phyloP scores from a whole-genome alignment of 2,113 vertebrate species.

The Proterorhinus semilunaris region DNA sequence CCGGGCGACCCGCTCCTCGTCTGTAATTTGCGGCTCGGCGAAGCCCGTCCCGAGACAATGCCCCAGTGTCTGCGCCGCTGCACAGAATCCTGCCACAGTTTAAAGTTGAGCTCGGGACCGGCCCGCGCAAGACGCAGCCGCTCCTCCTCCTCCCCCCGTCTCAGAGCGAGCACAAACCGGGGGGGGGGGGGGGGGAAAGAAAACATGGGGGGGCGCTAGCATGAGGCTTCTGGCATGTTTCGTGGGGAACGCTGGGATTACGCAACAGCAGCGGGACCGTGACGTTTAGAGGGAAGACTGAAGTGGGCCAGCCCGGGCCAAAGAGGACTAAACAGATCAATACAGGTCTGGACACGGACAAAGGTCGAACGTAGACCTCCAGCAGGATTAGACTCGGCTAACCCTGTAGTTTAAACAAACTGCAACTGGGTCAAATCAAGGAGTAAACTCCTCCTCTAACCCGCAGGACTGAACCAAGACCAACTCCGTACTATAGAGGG shows the following conservation, averaged over 20 bases:
- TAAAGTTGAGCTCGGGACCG: background rate
- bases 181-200: too few species aligned
- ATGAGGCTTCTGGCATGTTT: background rate
- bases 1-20: constrained; percentile 23
- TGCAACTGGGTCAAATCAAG: background rate
- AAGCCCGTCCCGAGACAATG: constrained; percentile 38
- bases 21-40: background rate
- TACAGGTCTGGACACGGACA: background rate
- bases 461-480: background rate
- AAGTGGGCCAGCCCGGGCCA: background rate
- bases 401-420: background rate
- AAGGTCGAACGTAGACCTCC: background rate
- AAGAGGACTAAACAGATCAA: background rate
- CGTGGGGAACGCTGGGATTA: background rate
- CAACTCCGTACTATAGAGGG: too few species aligned
- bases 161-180: background rate
- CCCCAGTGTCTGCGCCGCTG: constrained; percentile 44
- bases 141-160: constrained; percentile 9
- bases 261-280: background rate
- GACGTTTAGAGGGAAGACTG: background rate
- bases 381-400: background rate
- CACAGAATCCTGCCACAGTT: constrained; percentile 13
- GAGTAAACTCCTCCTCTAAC: too few species aligned
- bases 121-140: constrained; percentile 9
- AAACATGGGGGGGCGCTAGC: background rate